Base-by-base conservation (phyloP, 2,797 vertebrate genomes). In the Pelodytes ibericus region DNA sequence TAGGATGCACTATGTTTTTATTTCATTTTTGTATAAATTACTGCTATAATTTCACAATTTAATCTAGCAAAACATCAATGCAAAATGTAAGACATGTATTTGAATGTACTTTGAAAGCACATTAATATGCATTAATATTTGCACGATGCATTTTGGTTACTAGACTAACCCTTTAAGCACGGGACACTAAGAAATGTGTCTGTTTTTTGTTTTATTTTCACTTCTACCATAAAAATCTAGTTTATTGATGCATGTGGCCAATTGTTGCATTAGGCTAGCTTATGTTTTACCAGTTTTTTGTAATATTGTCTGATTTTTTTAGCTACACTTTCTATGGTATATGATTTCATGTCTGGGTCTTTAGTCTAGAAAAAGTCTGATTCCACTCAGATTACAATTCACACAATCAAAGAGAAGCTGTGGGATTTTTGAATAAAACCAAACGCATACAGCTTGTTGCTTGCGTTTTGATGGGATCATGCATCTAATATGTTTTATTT, bases 341-440 rank as follows among this genome's bases (percentile, higher is more conserved):
- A 87, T 86, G 87, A 85, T 90, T 90, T 90, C 88, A 88, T 79
- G 79, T 80, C 83, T 84, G 79, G 81, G 73, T 22, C 89, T 87
- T 88, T 83, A 90, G 84, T 89, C 88, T 90, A 90, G 88, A 87
- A 90, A 89, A 89, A 89, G 90, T 87, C 88, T 87, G 84, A 88
- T 90, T 86, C 82, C 82, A 80, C 90, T 91, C 89, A 90, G 88
- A 91, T 90, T 91, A 91, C 88, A 87, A 81, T 83, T 79, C 86
- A 87, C 88, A 85, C 84, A 88, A 80, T 72, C 73, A 82, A 78
- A 85, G 81, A 89, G 78, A 83, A 88, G 83, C 81, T 80, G 89
- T 89, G 89, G 90, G 88, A n/a, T 92, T 92, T 92, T 84, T 90
- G 82, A 91, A 72, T 66, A 67, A 74, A 77, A 66, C 16, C 41